Percentiles rank a stretch among this genome's conserved stretches.
Conservation (phyloP, 2,113 vertebrate genomes). For the Cyphomyrus discorhynchus region DNA sequence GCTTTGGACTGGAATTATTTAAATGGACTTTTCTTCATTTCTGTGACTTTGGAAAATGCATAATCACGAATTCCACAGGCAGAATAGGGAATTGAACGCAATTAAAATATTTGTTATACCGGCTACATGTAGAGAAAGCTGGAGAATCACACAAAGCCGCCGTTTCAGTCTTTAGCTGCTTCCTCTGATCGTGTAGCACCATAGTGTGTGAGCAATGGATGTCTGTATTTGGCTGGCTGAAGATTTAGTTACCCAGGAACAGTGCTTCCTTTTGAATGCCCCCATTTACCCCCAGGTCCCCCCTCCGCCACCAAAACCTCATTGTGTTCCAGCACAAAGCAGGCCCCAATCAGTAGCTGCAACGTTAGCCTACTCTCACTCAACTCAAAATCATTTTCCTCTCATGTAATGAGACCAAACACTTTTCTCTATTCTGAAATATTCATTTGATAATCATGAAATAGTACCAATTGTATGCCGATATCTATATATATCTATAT, state of each 20-base stretch:
- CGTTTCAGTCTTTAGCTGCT: neutral
- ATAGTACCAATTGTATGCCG: neutral
- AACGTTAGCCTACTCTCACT: neutral
- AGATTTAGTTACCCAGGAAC: conserved; percentile 21
- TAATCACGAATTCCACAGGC: neutral
- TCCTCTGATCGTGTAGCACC: neutral
- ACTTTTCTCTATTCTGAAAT: neutral
- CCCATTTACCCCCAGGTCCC: conserved; percentile 15
- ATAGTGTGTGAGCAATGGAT: neutral
- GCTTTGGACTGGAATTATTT: neutral
- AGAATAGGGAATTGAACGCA: neutral
- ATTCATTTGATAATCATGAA: neutral
- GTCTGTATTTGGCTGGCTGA: neutral
- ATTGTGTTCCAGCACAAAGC: conserved; percentile 23
- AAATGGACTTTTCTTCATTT: neutral
- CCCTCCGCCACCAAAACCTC: conserved; percentile 8
- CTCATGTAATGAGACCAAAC: neutral
- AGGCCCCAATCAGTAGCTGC: conserved; percentile 1
- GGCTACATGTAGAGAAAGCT: neutral
- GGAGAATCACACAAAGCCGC: neutral
- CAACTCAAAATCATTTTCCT: neutral
- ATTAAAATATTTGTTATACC: neutral
- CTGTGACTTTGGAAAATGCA: neutral
- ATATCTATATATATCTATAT: neutral
- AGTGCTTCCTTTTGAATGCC: conserved; percentile 21